Conservation (phyloP, 2,888 invertebrate genomes). For the Protonemura montana region DNA sequence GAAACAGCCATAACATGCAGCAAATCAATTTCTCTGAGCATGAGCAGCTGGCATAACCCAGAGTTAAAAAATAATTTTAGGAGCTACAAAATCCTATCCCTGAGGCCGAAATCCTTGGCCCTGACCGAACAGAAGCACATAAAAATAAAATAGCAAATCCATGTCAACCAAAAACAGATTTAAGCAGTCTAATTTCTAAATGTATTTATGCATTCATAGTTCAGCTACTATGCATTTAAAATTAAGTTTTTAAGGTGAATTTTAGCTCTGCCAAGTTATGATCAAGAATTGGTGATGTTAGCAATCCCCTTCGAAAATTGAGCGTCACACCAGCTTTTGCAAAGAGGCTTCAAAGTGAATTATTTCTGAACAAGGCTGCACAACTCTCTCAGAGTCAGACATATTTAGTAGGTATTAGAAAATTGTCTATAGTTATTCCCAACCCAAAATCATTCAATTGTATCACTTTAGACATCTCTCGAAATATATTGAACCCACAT, state of each 20-base stretch:
- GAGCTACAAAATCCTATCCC: not conserved
- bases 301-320: not conserved
- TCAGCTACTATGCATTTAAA: not conserved
- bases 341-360: not conserved
- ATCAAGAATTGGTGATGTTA: not conserved
- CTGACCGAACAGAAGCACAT: not conserved
- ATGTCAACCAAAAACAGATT: not conserved
- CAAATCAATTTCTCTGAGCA: too few species aligned
- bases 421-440: constrained; percentile 7
- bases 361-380: constrained; percentile 2
- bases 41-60: too few species aligned
- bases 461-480: constrained; percentile 94
- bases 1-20: too few species aligned
- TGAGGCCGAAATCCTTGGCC: not conserved
- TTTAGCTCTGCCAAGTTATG: not conserved
- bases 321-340: not conserved
- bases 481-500: constrained; percentile 92
- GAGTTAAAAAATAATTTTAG: too few species aligned
- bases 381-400: not conserved
- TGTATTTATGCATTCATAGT: not conserved
- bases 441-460: not conserved
- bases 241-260: not conserved
- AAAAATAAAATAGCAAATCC: not conserved
- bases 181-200: not conserved
- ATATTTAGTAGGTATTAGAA: not conserved